Evolutionary conservation across 2,888 invertebrate genomes (phyloP).

Genomic region (Colletes collaris): DNA sequence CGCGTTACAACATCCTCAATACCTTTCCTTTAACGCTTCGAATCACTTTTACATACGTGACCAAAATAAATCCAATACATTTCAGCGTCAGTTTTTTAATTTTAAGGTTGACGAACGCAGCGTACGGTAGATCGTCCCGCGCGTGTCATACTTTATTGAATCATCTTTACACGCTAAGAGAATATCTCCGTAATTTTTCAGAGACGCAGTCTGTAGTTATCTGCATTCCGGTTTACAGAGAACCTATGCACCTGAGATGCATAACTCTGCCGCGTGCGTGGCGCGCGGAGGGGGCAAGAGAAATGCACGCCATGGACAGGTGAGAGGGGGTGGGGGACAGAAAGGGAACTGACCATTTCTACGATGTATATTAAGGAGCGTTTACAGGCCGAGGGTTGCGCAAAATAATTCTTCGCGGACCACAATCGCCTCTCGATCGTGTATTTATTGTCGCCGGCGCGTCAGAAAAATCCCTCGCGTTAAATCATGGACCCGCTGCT

Average conservation of each 20-base stretch:
- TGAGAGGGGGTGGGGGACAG: slow-evolving; percentile 9
- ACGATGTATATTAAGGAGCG: slow-evolving; percentile 43
- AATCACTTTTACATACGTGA: no score
- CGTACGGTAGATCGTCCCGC: no score
- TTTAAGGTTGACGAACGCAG: no score
- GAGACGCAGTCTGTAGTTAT: slow-evolving; percentile 71
- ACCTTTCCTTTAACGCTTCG: no score
- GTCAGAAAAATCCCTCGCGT: not conserved
- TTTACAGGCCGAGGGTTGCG: slow-evolving; percentile 44
- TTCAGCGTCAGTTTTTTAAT: no score
- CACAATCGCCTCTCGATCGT: slow-evolving; percentile 31
- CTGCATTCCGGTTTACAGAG: slow-evolving; percentile 77
- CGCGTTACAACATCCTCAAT: no score
- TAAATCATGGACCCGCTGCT: slow-evolving; percentile 27
- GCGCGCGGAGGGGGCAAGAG: slow-evolving; percentile 29
- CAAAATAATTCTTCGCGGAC: slow-evolving; percentile 40
- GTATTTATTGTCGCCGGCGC: slow-evolving; percentile 33
- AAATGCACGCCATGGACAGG: slow-evolving; percentile 3
- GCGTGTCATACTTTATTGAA: no score
- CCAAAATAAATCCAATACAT: no score
- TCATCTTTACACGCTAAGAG: no score
- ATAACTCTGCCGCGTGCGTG: slow-evolving; percentile 65
- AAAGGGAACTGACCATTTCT: slow-evolving; percentile 47
- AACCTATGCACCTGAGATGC: slow-evolving; percentile 77
- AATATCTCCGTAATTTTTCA: no score